Conservation (phyloP, 2,113 vertebrate genomes). For the Indicator indicator region DNA sequence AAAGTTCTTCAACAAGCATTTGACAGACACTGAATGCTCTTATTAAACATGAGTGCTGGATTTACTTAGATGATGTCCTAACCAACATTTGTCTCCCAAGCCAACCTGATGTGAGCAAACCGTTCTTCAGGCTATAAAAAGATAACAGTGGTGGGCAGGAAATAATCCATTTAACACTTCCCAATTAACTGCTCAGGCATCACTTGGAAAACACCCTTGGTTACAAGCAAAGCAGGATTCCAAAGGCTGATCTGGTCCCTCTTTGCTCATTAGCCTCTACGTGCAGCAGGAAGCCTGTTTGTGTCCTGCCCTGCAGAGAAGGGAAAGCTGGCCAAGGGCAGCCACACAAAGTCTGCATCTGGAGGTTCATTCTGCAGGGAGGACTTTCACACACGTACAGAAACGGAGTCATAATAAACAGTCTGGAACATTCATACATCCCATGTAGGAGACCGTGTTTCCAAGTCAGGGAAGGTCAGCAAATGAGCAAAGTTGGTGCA, state of each 20-base stretch:
- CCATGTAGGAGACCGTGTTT: fast-evolving
- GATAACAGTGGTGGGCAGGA: neutral
- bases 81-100: neutral
- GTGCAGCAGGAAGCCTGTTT: neutral
- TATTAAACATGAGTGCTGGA: neutral
- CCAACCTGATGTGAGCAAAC: neutral
- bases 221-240: neutral
- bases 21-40: neutral
- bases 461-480: neutral
- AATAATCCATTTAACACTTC: neutral
- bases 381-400: neutral
- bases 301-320: neutral
- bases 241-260: neutral
- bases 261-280: neutral
- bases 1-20: neutral
- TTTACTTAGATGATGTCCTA: neutral
- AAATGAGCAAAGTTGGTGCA: fast-evolving
- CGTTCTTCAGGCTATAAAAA: neutral
- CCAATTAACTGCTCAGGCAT: neutral
- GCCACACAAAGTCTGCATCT: neutral
- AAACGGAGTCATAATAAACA: conserved; percentile 23
- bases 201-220: neutral
- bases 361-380: conserved; percentile 3
- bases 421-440: neutral
- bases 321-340: neutral